A percentile compares a stretch with the other conserved stretches of the same genome.
Conservation (phyloP, 2,113 vertebrate species). For the Scomber scombrus region DNA sequence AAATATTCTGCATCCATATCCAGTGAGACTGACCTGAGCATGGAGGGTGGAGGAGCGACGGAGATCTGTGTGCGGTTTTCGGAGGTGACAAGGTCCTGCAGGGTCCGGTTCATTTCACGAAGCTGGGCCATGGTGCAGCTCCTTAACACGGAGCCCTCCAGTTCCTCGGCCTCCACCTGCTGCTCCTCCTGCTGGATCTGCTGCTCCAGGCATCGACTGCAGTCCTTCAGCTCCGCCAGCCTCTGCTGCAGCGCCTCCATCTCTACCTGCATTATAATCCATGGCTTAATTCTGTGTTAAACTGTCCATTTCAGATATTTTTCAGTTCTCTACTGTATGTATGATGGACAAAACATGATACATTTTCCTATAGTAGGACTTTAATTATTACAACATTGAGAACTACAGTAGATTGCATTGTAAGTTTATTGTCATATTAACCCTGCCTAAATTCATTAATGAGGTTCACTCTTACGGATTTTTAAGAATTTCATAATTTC, state of each 20-base stretch:
- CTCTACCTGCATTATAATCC: constrained; percentile 84
- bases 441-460: not conserved
- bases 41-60: constrained; percentile 79
- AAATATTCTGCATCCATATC: not conserved
- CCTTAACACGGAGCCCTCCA: constrained; percentile 81
- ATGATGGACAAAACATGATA: too few species aligned
- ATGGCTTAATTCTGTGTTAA: too few species aligned
- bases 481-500: not conserved
- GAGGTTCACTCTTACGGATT: not conserved
- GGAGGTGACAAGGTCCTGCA: constrained; percentile 85
- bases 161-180: constrained; percentile 80
- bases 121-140: constrained; percentile 84
- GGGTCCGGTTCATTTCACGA: constrained; percentile 80
- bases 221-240: constrained; percentile 83
- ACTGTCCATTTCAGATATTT: too few species aligned
- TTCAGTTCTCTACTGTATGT: too few species aligned
- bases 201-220: constrained; percentile 81
- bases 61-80: constrained; percentile 80
- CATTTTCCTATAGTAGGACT: not conserved
- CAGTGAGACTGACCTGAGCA: constrained; percentile 84
- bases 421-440: not conserved
- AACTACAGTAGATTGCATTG: not conserved
- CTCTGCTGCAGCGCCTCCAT: constrained; percentile 85
- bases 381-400: not conserved
- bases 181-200: constrained; percentile 85